A percentile compares a stretch with the other conserved stretches of the same genome.
Evolutionary conservation across 2,888 invertebrate species (phyloP).

Genomic region (Acronicta aceris): DNA sequence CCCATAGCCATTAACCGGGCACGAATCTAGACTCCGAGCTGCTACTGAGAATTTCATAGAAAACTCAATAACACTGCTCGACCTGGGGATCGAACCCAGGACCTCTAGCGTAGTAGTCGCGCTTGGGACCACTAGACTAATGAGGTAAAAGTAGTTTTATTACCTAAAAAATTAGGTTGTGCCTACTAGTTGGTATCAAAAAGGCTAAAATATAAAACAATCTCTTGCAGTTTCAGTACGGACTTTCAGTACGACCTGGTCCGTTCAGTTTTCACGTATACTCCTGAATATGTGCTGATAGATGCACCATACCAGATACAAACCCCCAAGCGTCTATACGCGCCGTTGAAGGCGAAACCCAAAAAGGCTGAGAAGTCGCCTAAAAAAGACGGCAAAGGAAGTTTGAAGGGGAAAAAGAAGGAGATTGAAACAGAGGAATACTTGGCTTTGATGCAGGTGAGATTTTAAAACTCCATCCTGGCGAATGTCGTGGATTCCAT

Average conservation of each 20-base stretch:
- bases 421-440: conserved; percentile 72
- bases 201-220: too few relatives aligned
- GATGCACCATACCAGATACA: conserved; percentile 76
- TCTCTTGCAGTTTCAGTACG: conserved; percentile 74
- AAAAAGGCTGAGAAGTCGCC: conserved; percentile 68
- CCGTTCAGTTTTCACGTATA: conserved; percentile 77
- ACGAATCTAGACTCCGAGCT: too few relatives aligned
- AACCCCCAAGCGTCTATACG: conserved; percentile 72
- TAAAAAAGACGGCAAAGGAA: conserved; percentile 56
- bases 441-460: conserved; percentile 75
- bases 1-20: too few relatives aligned
- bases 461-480: background rate
- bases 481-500: too few relatives aligned
- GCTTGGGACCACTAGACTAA: too few relatives aligned
- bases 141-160: too few relatives aligned
- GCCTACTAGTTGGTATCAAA: too few relatives aligned
- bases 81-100: too few relatives aligned
- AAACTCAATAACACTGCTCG: too few relatives aligned
- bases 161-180: too few relatives aligned
- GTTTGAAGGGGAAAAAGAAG: conserved; percentile 70
- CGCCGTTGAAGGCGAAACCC: conserved; percentile 64
- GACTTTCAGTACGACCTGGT: conserved; percentile 82
- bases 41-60: too few relatives aligned
- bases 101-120: too few relatives aligned
- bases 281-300: conserved; percentile 74